Evolutionary conservation across 2,888 invertebrate species (phyloP).

Genomic region (Agriopis leucophaearia): DNA sequence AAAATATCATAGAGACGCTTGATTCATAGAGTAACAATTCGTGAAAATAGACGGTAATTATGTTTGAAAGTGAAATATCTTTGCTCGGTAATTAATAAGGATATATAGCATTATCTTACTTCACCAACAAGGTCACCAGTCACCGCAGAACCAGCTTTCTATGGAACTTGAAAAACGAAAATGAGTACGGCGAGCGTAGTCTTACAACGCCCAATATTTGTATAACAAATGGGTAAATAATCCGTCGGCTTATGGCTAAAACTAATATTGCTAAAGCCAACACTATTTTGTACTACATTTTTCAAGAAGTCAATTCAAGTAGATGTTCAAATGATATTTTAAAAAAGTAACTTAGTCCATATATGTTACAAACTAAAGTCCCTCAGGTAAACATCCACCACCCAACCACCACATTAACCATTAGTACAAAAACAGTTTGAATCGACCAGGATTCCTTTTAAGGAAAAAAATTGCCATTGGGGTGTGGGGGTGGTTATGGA

Average conservation of each 20-base stretch:
- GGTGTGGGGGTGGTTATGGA: too few species aligned
- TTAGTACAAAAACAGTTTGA: neutral
- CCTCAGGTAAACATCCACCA: too few species aligned
- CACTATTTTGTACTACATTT: constrained; percentile 46
- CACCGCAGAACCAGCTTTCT: constrained; percentile 59
- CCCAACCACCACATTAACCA: too few species aligned
- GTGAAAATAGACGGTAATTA: neutral
- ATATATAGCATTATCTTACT: constrained; percentile 9
- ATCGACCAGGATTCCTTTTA: neutral
- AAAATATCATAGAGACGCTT: neutral
- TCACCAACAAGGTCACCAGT: constrained; percentile 25
- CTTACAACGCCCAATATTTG: constrained; percentile 67
- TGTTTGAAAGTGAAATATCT: neutral
- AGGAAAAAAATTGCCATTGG: too few species aligned
- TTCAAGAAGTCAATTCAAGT: constrained; percentile 14
- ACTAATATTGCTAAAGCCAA: constrained; percentile 66
- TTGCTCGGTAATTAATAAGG: constrained; percentile 5
- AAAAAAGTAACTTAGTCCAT: too few species aligned
- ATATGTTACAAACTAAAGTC: too few species aligned
- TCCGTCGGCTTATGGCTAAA: constrained; percentile 58
- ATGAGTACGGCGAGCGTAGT: constrained; percentile 63
- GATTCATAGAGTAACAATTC: neutral
- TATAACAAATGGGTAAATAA: constrained; percentile 73
- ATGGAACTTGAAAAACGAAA: constrained; percentile 64
- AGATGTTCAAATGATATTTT: neutral